Base-by-base conservation (phyloP, 2,888 invertebrate species). In the Creontiades dilutus region DNA sequence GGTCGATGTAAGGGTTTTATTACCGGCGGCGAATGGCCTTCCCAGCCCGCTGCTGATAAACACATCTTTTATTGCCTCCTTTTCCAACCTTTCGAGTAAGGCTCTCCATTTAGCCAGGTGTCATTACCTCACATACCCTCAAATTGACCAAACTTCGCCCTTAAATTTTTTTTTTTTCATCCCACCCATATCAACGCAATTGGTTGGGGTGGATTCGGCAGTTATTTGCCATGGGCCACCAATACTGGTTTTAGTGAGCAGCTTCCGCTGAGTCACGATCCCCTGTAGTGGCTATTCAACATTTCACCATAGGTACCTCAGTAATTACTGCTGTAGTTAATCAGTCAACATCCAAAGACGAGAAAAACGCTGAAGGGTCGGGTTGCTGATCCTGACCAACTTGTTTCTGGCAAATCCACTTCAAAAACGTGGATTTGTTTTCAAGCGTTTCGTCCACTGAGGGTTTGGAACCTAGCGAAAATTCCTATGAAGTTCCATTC, bases 61-160 rank as follows among this genome's bases (percentile, higher is more conserved):
- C 86, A 88, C 88, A 78, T 78, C 88, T 88, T 88, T 88, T 88
- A 88, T 88, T 88, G 88, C 88, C 88, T 78, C 28, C 88, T 86
- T 75, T 86, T 47, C 86, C 68, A 47, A 86, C 68, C 47, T 75
- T 86, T 75, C 75, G 61, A 46, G 86, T 37, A 75, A 55, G 23
- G 75, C 75, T 85, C 11, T 75, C 80, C 88, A 88, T 88, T 88
- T 76, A 57, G 80, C 88, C 88, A 88, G 88, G 88, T 88, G 88
- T 88, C 88, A 80, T 81, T 88, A 80, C 52, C 88, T 88, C 81
- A 80, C 81, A 88, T 88, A 80, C 78, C 80, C 48, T 37, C 80
- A 88, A 88, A 88, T 88, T 78, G 88, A 55, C 81, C 78, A 52
- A 88, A 86, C 86, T 86, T 86, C 75, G 75, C 86, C 47, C 75